These are phyloP conservation scores for Oscheius sp. DNA, from an alignment of 2,888 invertebrate genomes.

Conservation along the genomic window DNA sequence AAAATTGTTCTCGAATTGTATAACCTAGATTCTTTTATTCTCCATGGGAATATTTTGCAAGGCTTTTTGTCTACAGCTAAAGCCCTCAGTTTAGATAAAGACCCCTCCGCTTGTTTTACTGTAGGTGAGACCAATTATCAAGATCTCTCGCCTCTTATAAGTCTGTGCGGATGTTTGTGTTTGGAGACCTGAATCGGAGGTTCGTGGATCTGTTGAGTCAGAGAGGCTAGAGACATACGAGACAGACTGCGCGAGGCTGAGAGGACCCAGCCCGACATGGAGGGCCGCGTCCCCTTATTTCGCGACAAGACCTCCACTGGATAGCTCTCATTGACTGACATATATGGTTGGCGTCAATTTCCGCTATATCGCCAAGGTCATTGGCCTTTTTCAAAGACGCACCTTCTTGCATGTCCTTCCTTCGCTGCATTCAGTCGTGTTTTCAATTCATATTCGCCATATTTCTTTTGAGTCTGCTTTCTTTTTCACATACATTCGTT, in stretches of 20 bases:
- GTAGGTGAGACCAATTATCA: too few relatives aligned
- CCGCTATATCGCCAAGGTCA: not conserved
- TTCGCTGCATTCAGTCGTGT: not conserved
- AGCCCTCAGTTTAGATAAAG: too few relatives aligned
- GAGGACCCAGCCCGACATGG: constrained; percentile 9
- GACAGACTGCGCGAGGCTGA: constrained; percentile 5
- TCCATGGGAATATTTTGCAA: too few relatives aligned
- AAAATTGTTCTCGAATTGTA: too few relatives aligned
- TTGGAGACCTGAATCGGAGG: constrained; percentile 12
- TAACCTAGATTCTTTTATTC: too few relatives aligned
- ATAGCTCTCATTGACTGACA: constrained; percentile 1
- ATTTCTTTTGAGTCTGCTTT: not conserved
- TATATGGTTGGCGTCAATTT: not conserved
- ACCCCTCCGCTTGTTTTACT: too few relatives aligned
- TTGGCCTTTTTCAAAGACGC: not conserved
- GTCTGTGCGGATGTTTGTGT: not conserved
- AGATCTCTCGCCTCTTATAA: too few relatives aligned
- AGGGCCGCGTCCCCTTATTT: constrained; percentile 3
- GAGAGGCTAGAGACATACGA: constrained; percentile 2
- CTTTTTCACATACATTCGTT: not conserved
- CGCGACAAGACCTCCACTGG: constrained; percentile 20
- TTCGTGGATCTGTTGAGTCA: constrained; percentile 6
- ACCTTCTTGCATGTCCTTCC: not conserved
- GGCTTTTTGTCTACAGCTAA: too few relatives aligned
- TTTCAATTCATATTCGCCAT: not conserved